A percentile compares a stretch with the other conserved stretches of the same genome.
Evolutionary conservation across 2,888 invertebrate species (phyloP).

Genomic region (Drosophila bunnanda): DNA sequence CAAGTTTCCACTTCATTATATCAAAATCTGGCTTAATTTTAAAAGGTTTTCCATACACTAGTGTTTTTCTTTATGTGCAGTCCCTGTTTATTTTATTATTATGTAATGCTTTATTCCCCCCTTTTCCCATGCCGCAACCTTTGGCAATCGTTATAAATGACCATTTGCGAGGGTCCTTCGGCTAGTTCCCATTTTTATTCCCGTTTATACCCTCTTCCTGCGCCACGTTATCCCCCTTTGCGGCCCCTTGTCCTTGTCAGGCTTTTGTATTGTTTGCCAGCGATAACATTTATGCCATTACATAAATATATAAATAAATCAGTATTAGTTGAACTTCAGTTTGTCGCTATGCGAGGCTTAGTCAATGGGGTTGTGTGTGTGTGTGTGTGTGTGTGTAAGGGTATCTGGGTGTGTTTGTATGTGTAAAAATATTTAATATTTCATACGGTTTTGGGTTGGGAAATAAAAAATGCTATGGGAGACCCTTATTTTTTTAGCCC

Average conservation of each 20-base stretch:
- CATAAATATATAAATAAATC: slow-evolving; percentile 76
- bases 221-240: slow-evolving; percentile 41
- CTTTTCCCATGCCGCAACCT: slow-evolving; percentile 6
- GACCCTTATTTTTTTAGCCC: not conserved
- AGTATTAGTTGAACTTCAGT: slow-evolving; percentile 68
- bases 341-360: slow-evolving; percentile 38
- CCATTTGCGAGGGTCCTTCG: slow-evolving; percentile 61
- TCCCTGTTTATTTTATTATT: slow-evolving; percentile 67
- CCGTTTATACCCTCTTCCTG: slow-evolving; percentile 9
- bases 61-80: slow-evolving; percentile 1
- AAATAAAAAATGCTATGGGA: slow-evolving; percentile 44
- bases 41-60: not conserved
- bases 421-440: slow-evolving; percentile 59
- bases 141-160: slow-evolving; percentile 75
- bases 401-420: slow-evolving; percentile 15
- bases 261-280: slow-evolving; percentile 61
- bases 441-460: slow-evolving; percentile 40
- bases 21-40: not conserved
- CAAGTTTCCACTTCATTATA: not conserved
- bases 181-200: slow-evolving; percentile 46
- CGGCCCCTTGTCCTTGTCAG: slow-evolving; percentile 51
- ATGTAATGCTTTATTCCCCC: slow-evolving; percentile 52
- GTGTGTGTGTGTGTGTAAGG: slow-evolving; percentile 6
- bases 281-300: slow-evolving; percentile 79
- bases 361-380: slow-evolving; percentile 3